Base-by-base conservation (phyloP, 2,888 invertebrate genomes). In the Yponomeuta cagnagella region DNA sequence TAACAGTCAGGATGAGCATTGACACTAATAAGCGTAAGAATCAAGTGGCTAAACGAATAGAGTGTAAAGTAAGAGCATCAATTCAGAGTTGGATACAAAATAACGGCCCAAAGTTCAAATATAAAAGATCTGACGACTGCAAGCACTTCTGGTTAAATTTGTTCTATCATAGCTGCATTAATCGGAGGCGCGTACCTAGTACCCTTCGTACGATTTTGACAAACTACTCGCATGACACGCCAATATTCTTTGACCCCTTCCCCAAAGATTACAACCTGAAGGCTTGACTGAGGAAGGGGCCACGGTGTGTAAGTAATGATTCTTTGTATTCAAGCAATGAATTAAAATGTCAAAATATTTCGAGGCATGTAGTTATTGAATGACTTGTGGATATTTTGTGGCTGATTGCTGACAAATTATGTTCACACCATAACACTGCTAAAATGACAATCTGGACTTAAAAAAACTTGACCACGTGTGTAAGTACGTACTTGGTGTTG, bases 291-390 rank as follows among this genome's bases (percentile, higher is more conserved):
- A 65, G 31, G 3, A 65, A 65, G 31, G 33, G 33, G 31, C 65
- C 30, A 31, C 30, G 30, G 65, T 23, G 64, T 31, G 64, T 64
- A 30, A 30, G 64, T 31, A 64, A 64, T 30, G 12, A 23, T 65
- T 65, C 65, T 65, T 65, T 65, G 65, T 76, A 76, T 76, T 77
- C 76, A 77, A 78, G 80, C 82, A 85, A 87, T 87, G 83, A 87
- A 88, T 88, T 87, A 88, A 78, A 80, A 82, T 80, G 82, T 88
- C 86, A 86, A 86, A 86, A 83, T 30, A 83, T 85, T 85, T 84
- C 82, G 86, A 87, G 87, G 86, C 82, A 8, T 15, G 52, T 58
- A 15, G 52, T 58, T 58, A 58, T 58, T 58, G 52, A 58, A 58
- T 58, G 52, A 58, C 52, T 58, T 5, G 52, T 58, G 52, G 15